Evolutionary conservation across 2,888 invertebrate genomes (phyloP).

Genomic region (Agonopterix arenella): DNA sequence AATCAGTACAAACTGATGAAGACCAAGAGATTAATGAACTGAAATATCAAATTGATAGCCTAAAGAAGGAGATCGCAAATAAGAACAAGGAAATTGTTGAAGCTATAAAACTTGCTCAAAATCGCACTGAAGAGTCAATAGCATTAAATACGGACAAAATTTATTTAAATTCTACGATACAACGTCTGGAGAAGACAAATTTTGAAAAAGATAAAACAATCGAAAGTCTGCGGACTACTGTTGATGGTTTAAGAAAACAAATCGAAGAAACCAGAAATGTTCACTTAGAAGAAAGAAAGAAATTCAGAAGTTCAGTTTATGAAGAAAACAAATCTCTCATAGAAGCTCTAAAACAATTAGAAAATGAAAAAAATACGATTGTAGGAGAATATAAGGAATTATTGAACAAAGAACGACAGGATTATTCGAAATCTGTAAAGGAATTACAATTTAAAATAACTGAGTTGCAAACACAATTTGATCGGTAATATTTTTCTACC

Average conservation of each 20-base stretch:
- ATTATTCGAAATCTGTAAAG: constrained; percentile 50
- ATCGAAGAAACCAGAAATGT: constrained; percentile 27
- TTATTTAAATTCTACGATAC: constrained; percentile 40
- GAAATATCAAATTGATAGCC: constrained; percentile 21
- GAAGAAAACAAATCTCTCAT: constrained; percentile 65
- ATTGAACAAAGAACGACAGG: constrained; percentile 67
- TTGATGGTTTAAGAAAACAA: constrained; percentile 38
- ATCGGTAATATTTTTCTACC: neutral
- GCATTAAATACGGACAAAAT: constrained; percentile 50
- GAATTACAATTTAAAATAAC: constrained; percentile 44
- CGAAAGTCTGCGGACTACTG: constrained; percentile 28
- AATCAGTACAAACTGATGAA: constrained; percentile 43
- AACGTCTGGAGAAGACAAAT: constrained; percentile 36
- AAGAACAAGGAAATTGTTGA: constrained; percentile 48
- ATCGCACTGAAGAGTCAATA: constrained; percentile 46
- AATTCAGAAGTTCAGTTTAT: constrained; percentile 35
- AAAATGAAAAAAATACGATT: constrained; percentile 56
- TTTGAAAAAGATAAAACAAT: constrained; percentile 42
- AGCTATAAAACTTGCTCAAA: constrained; percentile 43
- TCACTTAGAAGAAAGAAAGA: constrained; percentile 28
- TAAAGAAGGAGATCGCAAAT: constrained; percentile 30
- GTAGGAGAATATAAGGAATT: constrained; percentile 70
- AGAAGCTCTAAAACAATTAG: constrained; percentile 47
- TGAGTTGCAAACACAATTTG: constrained; percentile 40
- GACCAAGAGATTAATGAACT: constrained; percentile 26